These are phyloP conservation scores for Chiridota heheva DNA, from an alignment of 35 echinoderm and acorn worm species.

Conservation along the genomic window DNA sequence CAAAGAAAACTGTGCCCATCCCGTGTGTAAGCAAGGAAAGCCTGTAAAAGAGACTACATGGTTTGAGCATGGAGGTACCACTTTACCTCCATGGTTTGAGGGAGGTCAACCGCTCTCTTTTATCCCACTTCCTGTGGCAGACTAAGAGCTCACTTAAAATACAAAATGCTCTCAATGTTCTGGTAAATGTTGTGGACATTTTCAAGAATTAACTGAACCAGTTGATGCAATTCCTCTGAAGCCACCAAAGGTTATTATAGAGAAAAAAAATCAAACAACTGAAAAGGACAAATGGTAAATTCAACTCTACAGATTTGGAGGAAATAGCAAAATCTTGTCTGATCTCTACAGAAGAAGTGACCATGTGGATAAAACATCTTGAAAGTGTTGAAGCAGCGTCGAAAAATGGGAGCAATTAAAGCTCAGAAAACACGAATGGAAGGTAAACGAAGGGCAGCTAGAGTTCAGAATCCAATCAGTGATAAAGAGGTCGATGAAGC, in stretches of 20 bases:
- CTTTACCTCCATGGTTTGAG: too few species aligned
- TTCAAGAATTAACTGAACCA: neutral
- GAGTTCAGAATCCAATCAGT: neutral
- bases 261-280: too few species aligned
- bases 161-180: neutral
- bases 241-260: neutral
- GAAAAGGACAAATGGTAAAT: neutral
- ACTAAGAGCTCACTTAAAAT: neutral
- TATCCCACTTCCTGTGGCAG: neutral
- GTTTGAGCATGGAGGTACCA: too few species aligned
- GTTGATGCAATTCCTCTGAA: neutral
- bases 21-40: neutral
- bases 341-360: conserved; percentile 21
- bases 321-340: neutral
- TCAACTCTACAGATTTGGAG: neutral
- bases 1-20: neutral
- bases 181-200: conserved; percentile 10
- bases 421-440: neutral
- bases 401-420: conserved; percentile 26
- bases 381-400: conserved; percentile 21
- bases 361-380: conserved; percentile 41
- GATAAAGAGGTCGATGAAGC: too few species aligned
- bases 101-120: neutral
- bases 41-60: neutral
- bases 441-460: neutral